Evolutionary conservation across 2,888 invertebrate species (phyloP), one percentile per base, ranked within the genome.

Genomic region (Andrena flavipes): DNA sequence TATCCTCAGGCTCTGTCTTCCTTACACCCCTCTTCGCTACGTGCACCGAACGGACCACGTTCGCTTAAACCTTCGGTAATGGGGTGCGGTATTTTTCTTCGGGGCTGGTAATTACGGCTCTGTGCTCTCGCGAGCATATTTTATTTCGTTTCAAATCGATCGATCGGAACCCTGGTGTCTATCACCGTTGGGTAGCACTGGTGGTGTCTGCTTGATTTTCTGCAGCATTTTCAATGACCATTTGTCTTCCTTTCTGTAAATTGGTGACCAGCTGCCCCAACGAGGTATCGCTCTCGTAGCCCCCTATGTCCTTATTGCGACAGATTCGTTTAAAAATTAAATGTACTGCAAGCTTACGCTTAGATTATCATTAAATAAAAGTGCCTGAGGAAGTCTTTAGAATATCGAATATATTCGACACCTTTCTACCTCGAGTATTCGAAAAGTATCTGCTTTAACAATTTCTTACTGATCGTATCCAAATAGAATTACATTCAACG

Each of bases 61-160:
- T 78, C 80, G 62, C 81, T 79, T 76, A 84, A 87, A 87, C 88
- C 85, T 80, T 81, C 87, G 88, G 87, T 91, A 91, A 92, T 90
- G 89, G 91, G 78, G 86, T 84, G 76, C 87, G 82, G 88, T 89
- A 92, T 91, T 91, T 91, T 91, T 91, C 91, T 91, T 86, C 84
- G 81, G 67, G 71, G 85, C 84, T 87, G 86, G 91, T 90, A 92
- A 92, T 92, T 92, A 90, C 91, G 71, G 65, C 72, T 51, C 81
- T 75, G 10, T 23, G 68, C 84, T 73, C 76, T 77, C 69, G 82
- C 85, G 84, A 85, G 84, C 84, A 88, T 86, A 88, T 89, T 89
- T 90, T 90, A 88, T 88, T 88, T 87, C 84, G 70, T 76, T 82
- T 42, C 76, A 74, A 78, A 82, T 85, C 86, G 86, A 89, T 91